Evolutionary conservation across 2,113 vertebrate genomes (phyloP).

Genomic region (Salvator merianae): DNA sequence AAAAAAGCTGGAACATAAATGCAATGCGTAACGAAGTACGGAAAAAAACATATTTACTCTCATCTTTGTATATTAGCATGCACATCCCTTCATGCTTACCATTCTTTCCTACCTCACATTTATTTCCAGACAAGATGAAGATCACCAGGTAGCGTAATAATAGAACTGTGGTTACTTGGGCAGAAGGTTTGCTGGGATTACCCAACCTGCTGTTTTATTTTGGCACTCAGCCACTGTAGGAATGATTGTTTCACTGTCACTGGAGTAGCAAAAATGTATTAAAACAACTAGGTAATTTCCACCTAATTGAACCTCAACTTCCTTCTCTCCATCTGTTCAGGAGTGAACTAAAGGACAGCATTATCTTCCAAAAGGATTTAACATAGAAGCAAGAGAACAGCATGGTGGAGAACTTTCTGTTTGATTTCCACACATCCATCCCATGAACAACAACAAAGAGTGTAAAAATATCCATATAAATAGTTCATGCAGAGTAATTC

Average conservation of each 20-base stretch:
- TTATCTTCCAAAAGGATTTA: background rate
- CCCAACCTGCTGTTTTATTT: background rate
- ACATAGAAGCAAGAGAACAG: background rate
- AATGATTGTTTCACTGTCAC: background rate
- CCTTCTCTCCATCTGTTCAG: background rate
- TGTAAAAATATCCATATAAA: background rate
- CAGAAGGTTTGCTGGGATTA: background rate
- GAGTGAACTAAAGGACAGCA: background rate
- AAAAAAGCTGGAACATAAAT: no score
- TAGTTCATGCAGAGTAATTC: background rate
- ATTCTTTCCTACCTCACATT: background rate
- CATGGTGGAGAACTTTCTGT: background rate
- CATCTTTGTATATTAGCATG: background rate
- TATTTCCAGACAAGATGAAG: background rate
- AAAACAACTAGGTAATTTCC: background rate
- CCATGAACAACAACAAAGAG: background rate
- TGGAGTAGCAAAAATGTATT: fast-evolving
- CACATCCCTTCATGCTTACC: background rate
- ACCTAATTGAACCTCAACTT: background rate
- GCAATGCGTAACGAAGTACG: no score
- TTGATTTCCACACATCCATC: background rate
- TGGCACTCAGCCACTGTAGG: background rate
- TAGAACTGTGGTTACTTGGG: background rate
- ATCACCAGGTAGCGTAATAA: background rate
- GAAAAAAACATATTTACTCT: background rate